Percentiles rank a stretch among this genome's conserved stretches.
These are phyloP conservation scores for Coecobrya sp. DNA, from an alignment of 2,888 invertebrate genomes.

Conservation along the genomic window DNA sequence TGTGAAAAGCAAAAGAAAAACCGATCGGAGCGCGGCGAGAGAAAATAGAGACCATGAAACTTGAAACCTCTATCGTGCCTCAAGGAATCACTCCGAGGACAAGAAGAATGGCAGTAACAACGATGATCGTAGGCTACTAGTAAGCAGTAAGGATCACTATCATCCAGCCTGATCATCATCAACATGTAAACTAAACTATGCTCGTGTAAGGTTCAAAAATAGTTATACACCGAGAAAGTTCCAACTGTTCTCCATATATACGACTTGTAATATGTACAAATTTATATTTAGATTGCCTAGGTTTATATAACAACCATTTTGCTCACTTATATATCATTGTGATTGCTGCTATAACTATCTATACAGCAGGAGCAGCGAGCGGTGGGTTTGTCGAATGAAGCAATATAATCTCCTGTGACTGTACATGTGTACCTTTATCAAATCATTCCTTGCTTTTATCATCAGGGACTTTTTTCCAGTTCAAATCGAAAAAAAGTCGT, in stretches of 20 bases:
- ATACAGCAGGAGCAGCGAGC: no score
- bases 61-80: conserved; percentile 66
- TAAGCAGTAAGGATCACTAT: conserved; percentile 37
- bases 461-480: conserved; percentile 32
- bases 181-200: conserved; percentile 50
- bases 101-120: conserved; percentile 50
- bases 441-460: conserved; percentile 52
- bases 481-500: conserved; percentile 67
- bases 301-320: background rate
- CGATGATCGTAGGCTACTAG: conserved; percentile 21
- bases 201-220: background rate
- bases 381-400: conserved; percentile 21
- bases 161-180: conserved; percentile 43
- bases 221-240: background rate
- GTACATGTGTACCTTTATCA: conserved; percentile 61
- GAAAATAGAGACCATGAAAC: conserved; percentile 72
- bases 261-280: background rate
- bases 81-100: conserved; percentile 71
- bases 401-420: conserved; percentile 59
- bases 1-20: conserved; percentile 23
- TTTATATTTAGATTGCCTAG: background rate
- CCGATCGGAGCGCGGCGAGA: conserved; percentile 30
- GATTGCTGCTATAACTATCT: background rate
- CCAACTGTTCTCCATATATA: background rate
- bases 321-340: background rate